Evolutionary conservation across 2,797 vertebrate genomes (phyloP).

Genomic region (Leptoclinus maculatus): DNA sequence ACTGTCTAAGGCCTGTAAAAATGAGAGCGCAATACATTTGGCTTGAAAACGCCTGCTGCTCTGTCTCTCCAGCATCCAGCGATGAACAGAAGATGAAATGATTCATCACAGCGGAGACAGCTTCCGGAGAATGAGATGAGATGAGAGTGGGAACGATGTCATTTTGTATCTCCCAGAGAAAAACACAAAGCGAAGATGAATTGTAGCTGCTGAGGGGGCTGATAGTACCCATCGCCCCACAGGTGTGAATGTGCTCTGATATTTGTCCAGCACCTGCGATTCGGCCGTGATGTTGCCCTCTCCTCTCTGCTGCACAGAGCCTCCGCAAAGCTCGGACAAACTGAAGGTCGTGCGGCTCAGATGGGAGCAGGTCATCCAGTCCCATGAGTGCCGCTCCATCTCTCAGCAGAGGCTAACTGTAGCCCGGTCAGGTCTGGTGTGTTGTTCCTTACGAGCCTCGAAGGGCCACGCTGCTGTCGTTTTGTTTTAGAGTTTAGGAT

Average conservation of each 20-base stretch:
- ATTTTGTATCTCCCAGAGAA: conserved; percentile 72
- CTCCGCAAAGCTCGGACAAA: conserved; percentile 25
- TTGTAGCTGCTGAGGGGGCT: conserved; percentile 47
- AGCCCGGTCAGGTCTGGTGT: conserved; percentile 14
- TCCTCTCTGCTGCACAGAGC: conserved; percentile 13
- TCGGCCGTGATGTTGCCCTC: conserved; percentile 16
- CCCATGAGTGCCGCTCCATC: conserved; percentile 40
- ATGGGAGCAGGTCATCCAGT: conserved; percentile 44
- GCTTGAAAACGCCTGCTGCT: conserved; percentile 61
- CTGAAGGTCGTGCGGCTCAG: conserved; percentile 52
- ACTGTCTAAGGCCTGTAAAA: conserved; percentile 52
- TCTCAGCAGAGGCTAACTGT: conserved; percentile 30
- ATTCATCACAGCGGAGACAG: conserved; percentile 77
- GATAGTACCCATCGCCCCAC: conserved; percentile 26
- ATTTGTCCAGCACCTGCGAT: conserved; percentile 43
- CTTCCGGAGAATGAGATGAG: conserved; percentile 71
- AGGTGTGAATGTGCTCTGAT: conserved; percentile 34
- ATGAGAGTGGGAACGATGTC: conserved; percentile 70
- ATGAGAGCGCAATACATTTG: conserved; percentile 63
- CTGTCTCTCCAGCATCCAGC: conserved; percentile 52
- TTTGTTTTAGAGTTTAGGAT: conserved; percentile 3
- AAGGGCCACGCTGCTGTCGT: not conserved
- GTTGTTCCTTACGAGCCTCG: conserved; percentile 28
- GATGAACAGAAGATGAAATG: conserved; percentile 73
- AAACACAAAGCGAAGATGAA: conserved; percentile 69